A percentile compares a stretch with the other conserved stretches of the same genome.
phyloP scores from a whole-genome alignment of 2,888 invertebrate species.

The Sinodicranocentrus sp. region DNA sequence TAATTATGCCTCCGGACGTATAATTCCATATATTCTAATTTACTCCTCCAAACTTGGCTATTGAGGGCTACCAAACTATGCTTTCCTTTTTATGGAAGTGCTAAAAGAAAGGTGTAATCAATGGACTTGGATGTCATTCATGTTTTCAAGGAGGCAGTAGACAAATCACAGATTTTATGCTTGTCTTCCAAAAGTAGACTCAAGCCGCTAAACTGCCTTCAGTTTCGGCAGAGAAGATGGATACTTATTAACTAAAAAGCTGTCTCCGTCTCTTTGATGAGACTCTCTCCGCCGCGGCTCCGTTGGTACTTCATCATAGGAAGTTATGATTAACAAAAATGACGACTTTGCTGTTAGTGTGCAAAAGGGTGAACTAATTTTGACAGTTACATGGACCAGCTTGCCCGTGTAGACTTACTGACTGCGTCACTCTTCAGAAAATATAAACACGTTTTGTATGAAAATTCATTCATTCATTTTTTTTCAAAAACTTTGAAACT shows the following conservation, averaged over 20 bases:
- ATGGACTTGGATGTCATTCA: constrained; percentile 7
- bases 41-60: constrained; percentile 5
- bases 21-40: not conserved
- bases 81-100: not conserved
- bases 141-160: constrained; percentile 11
- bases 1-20: constrained; percentile 5
- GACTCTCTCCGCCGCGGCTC: too few species aligned
- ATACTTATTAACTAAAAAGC: constrained; percentile 2
- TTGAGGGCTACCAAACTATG: not conserved
- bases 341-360: too few species aligned
- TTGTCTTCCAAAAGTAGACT: not conserved
- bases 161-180: constrained; percentile 3
- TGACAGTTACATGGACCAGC: constrained; percentile 24
- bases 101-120: constrained; percentile 8
- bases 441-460: not conserved
- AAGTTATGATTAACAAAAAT: too few species aligned
- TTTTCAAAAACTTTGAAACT: constrained; percentile 1
- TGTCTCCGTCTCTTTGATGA: too few species aligned
- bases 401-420: not conserved
- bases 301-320: too few species aligned
- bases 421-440: not conserved
- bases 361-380: constrained; percentile 15
- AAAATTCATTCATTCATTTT: not conserved
- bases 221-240: not conserved
- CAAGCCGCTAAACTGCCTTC: too few species aligned